Conservation (phyloP, 2,888 invertebrate genomes). For the Morinoia aosen region DNA sequence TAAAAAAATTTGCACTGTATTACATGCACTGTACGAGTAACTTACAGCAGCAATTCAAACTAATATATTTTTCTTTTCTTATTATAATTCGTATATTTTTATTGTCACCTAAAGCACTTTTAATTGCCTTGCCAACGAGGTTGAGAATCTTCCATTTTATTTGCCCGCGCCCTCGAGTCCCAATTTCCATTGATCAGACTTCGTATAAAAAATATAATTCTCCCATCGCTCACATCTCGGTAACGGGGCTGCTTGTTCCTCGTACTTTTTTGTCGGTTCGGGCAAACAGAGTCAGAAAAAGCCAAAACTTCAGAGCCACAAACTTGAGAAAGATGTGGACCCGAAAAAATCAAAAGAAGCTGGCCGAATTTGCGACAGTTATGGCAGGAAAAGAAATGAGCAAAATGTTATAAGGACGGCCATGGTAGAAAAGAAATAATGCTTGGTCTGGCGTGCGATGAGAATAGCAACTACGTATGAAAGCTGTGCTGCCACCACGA, state of each 20-base stretch:
- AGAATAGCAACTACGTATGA: neutral
- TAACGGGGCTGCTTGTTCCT: neutral
- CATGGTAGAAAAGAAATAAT: neutral
- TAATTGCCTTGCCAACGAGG: neutral
- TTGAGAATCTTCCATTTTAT: neutral
- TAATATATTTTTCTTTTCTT: too few relatives aligned
- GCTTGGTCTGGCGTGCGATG: neutral
- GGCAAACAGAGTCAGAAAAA: neutral
- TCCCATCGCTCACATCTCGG: neutral
- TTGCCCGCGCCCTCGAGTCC: neutral
- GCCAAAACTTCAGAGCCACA: neutral
- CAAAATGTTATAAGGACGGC: neutral
- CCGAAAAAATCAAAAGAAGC: neutral
- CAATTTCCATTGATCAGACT: neutral
- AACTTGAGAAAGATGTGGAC: neutral
- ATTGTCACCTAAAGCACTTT: too few relatives aligned
- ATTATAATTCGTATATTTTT: too few relatives aligned
- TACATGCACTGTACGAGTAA: too few relatives aligned
- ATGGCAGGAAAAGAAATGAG: neutral
- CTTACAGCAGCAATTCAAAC: too few relatives aligned
- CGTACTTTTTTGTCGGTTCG: neutral
- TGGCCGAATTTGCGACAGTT: neutral
- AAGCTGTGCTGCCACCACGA: neutral
- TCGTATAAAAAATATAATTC: neutral
- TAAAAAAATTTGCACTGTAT: too few relatives aligned